Conservation (phyloP, 2,797 vertebrate species). For the Peromyscus aztecus region DNA sequence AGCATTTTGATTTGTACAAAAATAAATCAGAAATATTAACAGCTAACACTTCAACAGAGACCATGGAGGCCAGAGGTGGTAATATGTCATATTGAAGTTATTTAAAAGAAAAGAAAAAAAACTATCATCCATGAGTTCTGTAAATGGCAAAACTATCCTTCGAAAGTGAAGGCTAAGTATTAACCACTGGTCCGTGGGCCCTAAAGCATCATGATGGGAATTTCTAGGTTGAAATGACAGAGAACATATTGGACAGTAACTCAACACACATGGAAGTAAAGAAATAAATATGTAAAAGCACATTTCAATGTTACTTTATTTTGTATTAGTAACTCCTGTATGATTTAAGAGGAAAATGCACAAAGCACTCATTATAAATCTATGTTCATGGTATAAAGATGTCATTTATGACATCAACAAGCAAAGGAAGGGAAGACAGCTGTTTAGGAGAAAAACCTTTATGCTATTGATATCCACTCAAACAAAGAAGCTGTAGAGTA, state of each 20-base stretch:
- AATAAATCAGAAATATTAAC: neutral
- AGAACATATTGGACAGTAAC: neutral
- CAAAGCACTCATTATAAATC: neutral
- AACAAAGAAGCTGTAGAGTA: neutral
- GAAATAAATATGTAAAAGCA: neutral
- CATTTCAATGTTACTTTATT: neutral
- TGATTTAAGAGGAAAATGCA: neutral
- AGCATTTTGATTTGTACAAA: neutral
- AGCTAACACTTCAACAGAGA: neutral
- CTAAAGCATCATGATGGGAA: neutral
- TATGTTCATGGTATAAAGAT: neutral
- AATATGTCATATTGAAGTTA: neutral
- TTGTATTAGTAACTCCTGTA: neutral
- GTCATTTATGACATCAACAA: neutral
- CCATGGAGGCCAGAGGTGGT: neutral
- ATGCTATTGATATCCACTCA: neutral
- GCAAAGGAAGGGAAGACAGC: neutral
- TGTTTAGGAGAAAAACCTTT: neutral
- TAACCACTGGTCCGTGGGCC: neutral
- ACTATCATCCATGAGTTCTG: neutral
- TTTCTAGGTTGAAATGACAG: neutral
- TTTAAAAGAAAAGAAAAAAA: neutral
- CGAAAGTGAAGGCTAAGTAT: neutral
- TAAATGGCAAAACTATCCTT: neutral
- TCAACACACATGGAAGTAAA: neutral